Evolutionary conservation across 1,140 invertebrate genomes (phyloP).

Genomic region (Neodiprion pinetum): DNA sequence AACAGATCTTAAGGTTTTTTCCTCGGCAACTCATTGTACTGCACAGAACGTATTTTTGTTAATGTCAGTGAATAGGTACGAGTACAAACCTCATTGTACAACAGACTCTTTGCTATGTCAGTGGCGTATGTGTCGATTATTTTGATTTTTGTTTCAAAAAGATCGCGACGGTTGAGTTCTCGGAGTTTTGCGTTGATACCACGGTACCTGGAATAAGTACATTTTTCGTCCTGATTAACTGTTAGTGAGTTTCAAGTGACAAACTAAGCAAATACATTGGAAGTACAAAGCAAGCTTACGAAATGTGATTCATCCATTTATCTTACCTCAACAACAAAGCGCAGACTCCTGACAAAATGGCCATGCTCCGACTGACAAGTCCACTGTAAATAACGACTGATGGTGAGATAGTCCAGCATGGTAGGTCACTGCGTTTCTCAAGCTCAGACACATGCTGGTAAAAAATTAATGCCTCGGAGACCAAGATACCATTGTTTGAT

Average conservation of each 20-base stretch:
- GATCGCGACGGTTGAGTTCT: constrained; percentile 12
- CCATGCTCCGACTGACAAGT: constrained; percentile 41
- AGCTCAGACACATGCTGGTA: constrained; percentile 46
- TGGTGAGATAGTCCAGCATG: constrained; percentile 44
- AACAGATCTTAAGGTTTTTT: too few species aligned
- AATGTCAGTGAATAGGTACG: too few species aligned
- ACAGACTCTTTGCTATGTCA: constrained; percentile 40
- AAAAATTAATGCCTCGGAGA: constrained; percentile 47
- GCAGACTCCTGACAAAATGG: constrained; percentile 46
- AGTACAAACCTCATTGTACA: constrained; percentile 27
- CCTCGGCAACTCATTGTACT: too few species aligned
- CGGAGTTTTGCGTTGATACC: constrained; percentile 24
- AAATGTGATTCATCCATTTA: constrained; percentile 11
- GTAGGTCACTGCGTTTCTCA: constrained; percentile 31
- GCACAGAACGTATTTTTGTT: too few species aligned
- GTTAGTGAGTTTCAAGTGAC: neutral
- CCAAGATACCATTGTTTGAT: constrained; percentile 35
- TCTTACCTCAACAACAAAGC: constrained; percentile 43
- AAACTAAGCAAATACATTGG: constrained; percentile 11
- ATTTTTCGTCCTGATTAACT: neutral
- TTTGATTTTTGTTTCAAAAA: constrained; percentile 24
- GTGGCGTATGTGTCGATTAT: constrained; percentile 33
- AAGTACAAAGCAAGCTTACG: constrained; percentile 11
- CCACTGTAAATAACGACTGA: constrained; percentile 46
- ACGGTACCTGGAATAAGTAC: constrained; percentile 30